Base-by-base conservation (phyloP, 37 sponge, comb jelly and placozoan genomes). In the Halisarca cf. caerulea region DNA sequence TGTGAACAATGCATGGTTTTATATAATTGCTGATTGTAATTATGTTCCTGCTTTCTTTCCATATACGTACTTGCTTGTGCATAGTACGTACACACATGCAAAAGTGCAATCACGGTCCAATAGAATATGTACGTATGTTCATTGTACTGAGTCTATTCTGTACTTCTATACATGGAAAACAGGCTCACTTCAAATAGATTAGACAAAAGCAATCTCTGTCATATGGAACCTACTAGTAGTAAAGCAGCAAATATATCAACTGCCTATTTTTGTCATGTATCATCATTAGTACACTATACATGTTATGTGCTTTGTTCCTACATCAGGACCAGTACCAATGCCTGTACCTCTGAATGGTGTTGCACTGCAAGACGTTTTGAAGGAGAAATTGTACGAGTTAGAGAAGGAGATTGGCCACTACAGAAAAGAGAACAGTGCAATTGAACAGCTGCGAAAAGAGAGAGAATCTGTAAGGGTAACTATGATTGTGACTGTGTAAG, bases 341-440 rank as follows among this genome's bases (percentile, higher is more conserved):
- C 25, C 47, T 35, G 28, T 36, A 1, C 54, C 69, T 59, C 79
- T 69, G 6, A 44, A 38, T 1, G 54, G 64, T 24, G 38, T 24
- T 6, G 64, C 28, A 0, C 36, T 88, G 58, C 70, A 66, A 25
- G 79, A 87, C 0, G 90, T 86, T 41, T 39, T 95, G 79, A 61
- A 57, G 58, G 54, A 60, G 33, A 95, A 91, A 74, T 82, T 91
- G 68, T 17, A 20, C 35, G 90, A 95, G 43, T 73, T 95, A 70
- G 95, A 95, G 82, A 73, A 53, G 24, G 95, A 95, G 68, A 95
- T 95, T 20, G 82, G 86, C 36, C 33, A 85, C 34, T 95, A 78
- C 38, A 85, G 74, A 32, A 32, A 7, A 0, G 88, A 89, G 80
- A 95, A 95, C 83, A 75, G 78, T 32, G 82, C 82, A 8, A 32